A percentile compares a stretch with the other conserved stretches of the same genome.
phyloP scores from a whole-genome alignment of 92 coral and sea anemone species.

The Chrysogorgia sp. region DNA sequence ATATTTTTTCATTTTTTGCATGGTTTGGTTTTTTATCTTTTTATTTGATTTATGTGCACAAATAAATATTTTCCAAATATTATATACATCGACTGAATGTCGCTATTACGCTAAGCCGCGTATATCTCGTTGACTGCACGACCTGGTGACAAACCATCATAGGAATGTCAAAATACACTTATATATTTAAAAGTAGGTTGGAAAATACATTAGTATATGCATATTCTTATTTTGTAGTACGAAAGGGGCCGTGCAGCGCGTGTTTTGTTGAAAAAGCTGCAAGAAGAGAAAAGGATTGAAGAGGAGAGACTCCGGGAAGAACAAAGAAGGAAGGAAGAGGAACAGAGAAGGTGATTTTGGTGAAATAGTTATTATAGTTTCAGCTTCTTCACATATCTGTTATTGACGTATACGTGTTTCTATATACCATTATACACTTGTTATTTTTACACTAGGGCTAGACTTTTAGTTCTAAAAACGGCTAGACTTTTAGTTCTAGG shows the following conservation, averaged over 20 bases:
- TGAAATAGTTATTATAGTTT: not conserved
- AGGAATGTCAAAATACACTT: no score
- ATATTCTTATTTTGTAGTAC: constrained; percentile 53
- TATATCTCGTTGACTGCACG: not conserved
- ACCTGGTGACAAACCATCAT: not conserved
- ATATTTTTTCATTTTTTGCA: no score
- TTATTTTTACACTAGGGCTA: no score
- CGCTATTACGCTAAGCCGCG: no score
- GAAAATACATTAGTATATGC: not conserved
- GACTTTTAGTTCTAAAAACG: no score
- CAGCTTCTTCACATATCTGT: not conserved
- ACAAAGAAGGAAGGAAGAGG: constrained; percentile 84
- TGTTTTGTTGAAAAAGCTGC: constrained; percentile 67
- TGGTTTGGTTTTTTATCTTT: no score
- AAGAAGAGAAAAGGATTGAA: constrained; percentile 89
- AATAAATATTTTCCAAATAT: no score
- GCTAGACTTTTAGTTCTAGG: no score
- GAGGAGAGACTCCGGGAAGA: constrained; percentile 88
- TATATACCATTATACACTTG: not conserved
- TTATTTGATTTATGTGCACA: no score
- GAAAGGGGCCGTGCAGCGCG: constrained; percentile 92
- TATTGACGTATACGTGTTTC: not conserved
- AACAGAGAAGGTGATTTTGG: constrained; percentile 66
- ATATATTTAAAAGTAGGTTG: not conserved
- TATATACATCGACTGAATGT: no score